Evolutionary conservation across 1,140 invertebrate genomes (phyloP), one percentile per base, ranked within the genome.

Genomic region (Hesperophylax magnus): DNA sequence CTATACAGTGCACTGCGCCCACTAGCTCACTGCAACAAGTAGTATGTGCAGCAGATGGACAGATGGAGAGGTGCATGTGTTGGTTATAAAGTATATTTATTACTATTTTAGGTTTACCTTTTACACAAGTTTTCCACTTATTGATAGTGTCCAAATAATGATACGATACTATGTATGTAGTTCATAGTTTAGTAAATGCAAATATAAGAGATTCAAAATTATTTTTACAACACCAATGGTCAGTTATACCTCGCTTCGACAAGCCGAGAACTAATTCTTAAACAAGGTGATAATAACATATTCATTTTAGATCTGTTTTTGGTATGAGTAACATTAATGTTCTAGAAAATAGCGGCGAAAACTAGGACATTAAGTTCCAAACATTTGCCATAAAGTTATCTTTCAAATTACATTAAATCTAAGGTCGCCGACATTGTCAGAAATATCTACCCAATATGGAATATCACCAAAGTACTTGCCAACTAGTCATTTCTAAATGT

Each of bases 171-270:
- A 39, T 20, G 27, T 17, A 22, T 53, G 54, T 60, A 18, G 58
- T 27, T 58, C 22, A 60, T 58, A 58, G 31, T 56, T 54, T 56
- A 74, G 56, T 76, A 76, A 76, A 76, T 76, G 72, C 56, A 31
- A 60, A 72, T 39, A 76, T 76, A 72, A 72, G 72, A 53, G 71
- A 74, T 76, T 58, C 27, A 56, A 52, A 34, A 67, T 34, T 72
- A 72, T 72, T 72, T 72, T 72, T 72, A 76, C 72, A 76, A 76
- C 72, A 76, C 72, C 56, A 14, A 76, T 76, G 72, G 72, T 76
- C 72, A 76, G 72, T 76, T 76, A 60, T 56, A 76, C 54, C 72
- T 17, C 54, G 27, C 53, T 60, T 60, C 7, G 8, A 60, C 60
- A 18, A 58, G 69, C 69, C 11, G 22, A 54, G 69, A 72, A 56